Conservation (phyloP, 2,113 vertebrate species). For the Isurus oxyrinchus region DNA sequence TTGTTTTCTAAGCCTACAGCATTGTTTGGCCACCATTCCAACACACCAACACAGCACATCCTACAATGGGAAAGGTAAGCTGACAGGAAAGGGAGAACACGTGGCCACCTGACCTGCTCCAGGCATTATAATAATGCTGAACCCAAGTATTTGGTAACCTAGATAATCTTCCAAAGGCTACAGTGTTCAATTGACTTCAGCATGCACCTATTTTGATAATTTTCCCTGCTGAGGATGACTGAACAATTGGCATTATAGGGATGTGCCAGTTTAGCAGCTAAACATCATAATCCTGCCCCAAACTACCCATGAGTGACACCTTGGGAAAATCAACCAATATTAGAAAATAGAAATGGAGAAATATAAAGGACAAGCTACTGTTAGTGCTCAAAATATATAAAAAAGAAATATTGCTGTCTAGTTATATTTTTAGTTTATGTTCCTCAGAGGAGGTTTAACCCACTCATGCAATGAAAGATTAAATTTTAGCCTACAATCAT, state of each 20-base stretch:
- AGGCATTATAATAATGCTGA: background rate
- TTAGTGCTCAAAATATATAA: background rate
- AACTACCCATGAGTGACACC: too few relatives aligned
- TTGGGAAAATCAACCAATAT: background rate
- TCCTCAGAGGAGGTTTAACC: background rate
- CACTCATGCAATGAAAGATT: background rate
- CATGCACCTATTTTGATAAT: background rate
- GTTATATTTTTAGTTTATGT: background rate
- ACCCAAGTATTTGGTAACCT: background rate
- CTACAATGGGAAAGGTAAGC: background rate
- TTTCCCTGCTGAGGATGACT: background rate
- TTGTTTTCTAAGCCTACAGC: background rate
- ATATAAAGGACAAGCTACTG: too few relatives aligned
- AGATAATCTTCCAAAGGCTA: background rate
- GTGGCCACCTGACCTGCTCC: background rate
- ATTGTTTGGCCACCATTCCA: background rate
- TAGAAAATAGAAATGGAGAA: background rate
- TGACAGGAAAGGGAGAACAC: background rate
- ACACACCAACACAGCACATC: background rate
- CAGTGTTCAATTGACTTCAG: background rate
- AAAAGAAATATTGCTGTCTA: background rate
- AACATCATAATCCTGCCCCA: background rate
- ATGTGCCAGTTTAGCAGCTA: background rate
- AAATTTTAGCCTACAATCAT: background rate
- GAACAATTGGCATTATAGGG: background rate